Evolutionary conservation across 2,113 vertebrate genomes (phyloP).

Genomic region (Coptodon bakossiorum): DNA sequence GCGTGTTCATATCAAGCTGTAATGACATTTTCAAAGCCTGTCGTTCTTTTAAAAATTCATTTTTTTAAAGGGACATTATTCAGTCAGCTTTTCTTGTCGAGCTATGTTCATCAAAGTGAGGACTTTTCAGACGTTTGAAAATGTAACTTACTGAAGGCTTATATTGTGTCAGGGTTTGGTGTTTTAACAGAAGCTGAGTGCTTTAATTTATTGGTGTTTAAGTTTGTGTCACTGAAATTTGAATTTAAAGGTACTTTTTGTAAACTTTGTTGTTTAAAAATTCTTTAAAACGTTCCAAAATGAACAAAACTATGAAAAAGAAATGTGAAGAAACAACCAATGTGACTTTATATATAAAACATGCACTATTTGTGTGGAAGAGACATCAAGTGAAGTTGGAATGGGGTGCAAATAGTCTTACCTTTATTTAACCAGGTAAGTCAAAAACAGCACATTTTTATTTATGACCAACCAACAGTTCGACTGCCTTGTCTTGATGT

Average conservation of each 20-base stretch:
- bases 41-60: background rate
- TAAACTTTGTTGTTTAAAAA: background rate
- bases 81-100: constrained; percentile 24
- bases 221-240: background rate
- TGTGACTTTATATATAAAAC: background rate
- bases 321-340: background rate
- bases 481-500: background rate
- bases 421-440: background rate
- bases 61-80: background rate
- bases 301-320: background rate
- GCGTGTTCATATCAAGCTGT: constrained; percentile 43
- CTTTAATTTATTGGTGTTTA: background rate
- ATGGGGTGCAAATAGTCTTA: background rate
- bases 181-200: background rate
- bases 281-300: background rate
- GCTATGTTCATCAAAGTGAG: constrained; percentile 41
- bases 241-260: background rate
- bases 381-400: background rate
- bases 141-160: background rate
- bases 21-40: constrained; percentile 3
- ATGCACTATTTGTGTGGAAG: background rate
- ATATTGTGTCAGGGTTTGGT: constrained; percentile 5
- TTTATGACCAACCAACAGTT: background rate
- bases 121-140: constrained; percentile 3
- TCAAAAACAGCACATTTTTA: background rate